A percentile compares a stretch with the other conserved stretches of the same genome.
phyloP scores from a whole-genome alignment of 2,113 vertebrate genomes.

The Zosterops lateralis region DNA sequence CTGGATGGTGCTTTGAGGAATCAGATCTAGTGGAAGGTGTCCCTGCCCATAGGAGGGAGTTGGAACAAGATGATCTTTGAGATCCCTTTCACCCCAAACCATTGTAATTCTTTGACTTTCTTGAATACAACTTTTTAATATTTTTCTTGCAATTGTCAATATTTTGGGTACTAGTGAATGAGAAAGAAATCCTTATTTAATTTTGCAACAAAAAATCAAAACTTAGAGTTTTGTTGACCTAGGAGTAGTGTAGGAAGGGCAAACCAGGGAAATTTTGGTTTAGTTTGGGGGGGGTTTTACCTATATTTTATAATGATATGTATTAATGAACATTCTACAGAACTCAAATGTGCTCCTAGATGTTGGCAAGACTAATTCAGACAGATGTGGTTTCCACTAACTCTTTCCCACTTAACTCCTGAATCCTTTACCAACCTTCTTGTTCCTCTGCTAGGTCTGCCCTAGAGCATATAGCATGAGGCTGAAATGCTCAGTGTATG shows the following conservation, averaged over 20 bases:
- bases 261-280: background rate
- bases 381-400: background rate
- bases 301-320: background rate
- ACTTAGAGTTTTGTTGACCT: background rate
- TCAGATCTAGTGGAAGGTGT: background rate
- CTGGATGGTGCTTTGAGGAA: background rate
- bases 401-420: background rate
- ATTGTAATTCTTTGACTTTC: background rate
- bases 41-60: background rate
- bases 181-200: background rate
- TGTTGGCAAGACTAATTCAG: background rate
- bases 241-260: background rate
- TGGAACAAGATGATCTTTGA: background rate
- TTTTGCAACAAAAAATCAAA: background rate
- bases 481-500: background rate
- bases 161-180: background rate
- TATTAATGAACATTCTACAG: background rate
- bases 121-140: background rate
- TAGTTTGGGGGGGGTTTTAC: fast-evolving
- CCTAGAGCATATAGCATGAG: background rate
- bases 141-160: background rate
- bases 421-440: background rate
- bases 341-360: background rate
- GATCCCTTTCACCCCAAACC: background rate
- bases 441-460: background rate